phyloP scores from a whole-genome alignment of 2,888 invertebrate species.

The Amphimallon solstitiale region DNA sequence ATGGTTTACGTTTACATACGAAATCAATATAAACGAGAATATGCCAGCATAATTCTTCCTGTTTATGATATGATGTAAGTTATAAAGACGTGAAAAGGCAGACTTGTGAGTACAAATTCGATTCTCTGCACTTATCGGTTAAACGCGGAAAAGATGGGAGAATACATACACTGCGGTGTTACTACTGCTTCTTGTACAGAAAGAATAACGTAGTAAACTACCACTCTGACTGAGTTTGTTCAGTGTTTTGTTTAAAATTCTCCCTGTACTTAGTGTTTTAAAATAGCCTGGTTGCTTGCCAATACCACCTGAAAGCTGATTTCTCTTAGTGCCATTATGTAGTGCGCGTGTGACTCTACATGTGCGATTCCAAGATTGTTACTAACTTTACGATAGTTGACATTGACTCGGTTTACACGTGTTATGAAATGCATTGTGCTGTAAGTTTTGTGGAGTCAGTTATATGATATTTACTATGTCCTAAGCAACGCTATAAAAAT shows the following conservation, averaged over 20 bases:
- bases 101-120: too few relatives aligned
- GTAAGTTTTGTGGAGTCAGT: conserved; percentile 1
- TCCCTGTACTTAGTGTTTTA: conserved; percentile 39
- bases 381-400: background rate
- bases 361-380: conserved; percentile 1
- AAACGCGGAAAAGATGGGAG: too few relatives aligned
- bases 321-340: conserved; percentile 38
- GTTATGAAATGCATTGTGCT: conserved; percentile 26
- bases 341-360: conserved; percentile 29
- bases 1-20: too few relatives aligned
- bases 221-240: conserved; percentile 24
- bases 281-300: conserved; percentile 55
- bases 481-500: too few relatives aligned
- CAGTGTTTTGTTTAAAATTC: conserved; percentile 33
- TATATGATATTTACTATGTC: too few relatives aligned
- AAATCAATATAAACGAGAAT: too few relatives aligned
- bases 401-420: background rate
- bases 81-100: too few relatives aligned
- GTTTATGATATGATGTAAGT: too few relatives aligned
- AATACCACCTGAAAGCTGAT: conserved; percentile 51
- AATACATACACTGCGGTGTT: too few relatives aligned
- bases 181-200: too few relatives aligned
- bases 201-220: background rate
- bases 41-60: too few relatives aligned
- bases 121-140: too few relatives aligned